Evolutionary conservation across 2,888 invertebrate genomes (phyloP).

Genomic region (Allolobophora icterica): DNA sequence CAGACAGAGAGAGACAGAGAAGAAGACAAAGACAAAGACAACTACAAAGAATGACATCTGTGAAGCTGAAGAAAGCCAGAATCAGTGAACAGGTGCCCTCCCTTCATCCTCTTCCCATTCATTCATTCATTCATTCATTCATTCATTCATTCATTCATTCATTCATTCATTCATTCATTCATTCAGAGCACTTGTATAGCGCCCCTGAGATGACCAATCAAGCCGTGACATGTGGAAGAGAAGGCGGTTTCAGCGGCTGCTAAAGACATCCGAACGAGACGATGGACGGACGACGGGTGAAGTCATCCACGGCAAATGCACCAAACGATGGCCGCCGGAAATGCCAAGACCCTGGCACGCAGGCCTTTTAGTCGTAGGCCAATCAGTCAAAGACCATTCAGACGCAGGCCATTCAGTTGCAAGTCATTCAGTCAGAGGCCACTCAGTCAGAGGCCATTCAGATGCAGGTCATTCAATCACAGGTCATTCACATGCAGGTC

Average conservation of each 20-base stretch:
- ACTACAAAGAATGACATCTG: background rate
- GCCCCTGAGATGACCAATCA: background rate
- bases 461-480: too few relatives aligned
- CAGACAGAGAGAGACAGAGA: too few relatives aligned
- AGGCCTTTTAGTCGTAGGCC: background rate
- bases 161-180: background rate
- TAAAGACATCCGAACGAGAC: background rate
- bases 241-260: background rate
- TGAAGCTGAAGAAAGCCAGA: background rate
- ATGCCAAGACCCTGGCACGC: background rate
- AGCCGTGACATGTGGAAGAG: background rate
- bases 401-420: too few relatives aligned
- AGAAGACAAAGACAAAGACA: too few relatives aligned
- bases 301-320: slow-evolving; percentile 17
- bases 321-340: background rate
- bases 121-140: background rate
- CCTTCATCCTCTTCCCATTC: background rate
- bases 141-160: background rate
- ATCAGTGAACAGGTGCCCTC: background rate
- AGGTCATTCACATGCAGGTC: too few relatives aligned
- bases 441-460: too few relatives aligned
- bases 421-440: too few relatives aligned
- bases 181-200: background rate
- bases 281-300: background rate
- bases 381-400: background rate